Evolutionary conservation across 2,888 invertebrate genomes (phyloP), one percentile per base, ranked within the genome.

Genomic region (Cheilosia vernalis): DNA sequence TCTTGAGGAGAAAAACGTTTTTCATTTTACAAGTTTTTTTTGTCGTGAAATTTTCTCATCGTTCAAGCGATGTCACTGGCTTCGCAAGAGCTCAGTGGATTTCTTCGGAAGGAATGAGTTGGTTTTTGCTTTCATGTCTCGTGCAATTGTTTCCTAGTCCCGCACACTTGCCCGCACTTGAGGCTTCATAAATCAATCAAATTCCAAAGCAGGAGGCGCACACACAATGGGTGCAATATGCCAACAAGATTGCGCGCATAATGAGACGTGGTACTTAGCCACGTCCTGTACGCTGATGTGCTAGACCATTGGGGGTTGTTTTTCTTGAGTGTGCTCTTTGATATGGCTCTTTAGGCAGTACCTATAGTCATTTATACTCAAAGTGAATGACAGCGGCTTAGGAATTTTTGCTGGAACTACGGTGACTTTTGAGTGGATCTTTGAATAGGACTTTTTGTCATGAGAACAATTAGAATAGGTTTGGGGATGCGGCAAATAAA

Each of bases 251-350:
- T 78, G 83, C 72, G 73, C 72, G 55, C 37, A 13, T 60, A 72
- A 77, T 72, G 72, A 72, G 77, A 66, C 66, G 53, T 78, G 78
- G 63, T 73, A 78, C 83, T 83, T 78, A 44, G 73, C 73, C 83
- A 83, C 83, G 83, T 83, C 63, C 78, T 73, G 73, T 61, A 61
- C 5, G 37, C 37, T 37, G 13, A 37, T 37, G 33, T 40, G 15
- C 19, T 51, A 24, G n/a, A 44, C 58, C 15, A 9, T 55, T n/a
- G 55, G 30, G 61, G 55, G 15, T 49, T 15, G n/a, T n/a, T 19
- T 47, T 47, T 47, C 4, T n/a, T n/a, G 2, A 33, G 17, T 30
- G 44, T 37, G 3, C 21, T n/a, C 13, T 51, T 53, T 44, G 24
- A 15, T 37, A 15, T 37, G 53, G 44, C 21, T 10, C 33, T 76